Evolutionary conservation across 2,888 invertebrate species (phyloP).

Genomic region (Nomada flava): DNA sequence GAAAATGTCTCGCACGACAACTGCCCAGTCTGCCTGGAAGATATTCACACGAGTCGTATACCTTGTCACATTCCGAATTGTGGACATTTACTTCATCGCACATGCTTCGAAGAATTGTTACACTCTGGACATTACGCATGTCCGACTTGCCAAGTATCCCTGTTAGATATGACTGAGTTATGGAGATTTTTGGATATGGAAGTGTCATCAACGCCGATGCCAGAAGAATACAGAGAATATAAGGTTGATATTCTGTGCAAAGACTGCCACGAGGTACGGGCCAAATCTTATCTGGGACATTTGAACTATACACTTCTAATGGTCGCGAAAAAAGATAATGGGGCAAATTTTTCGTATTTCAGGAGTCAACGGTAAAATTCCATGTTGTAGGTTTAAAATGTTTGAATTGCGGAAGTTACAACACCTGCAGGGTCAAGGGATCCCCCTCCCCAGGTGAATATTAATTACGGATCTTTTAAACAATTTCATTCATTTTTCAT

Average conservation of each 20-base stretch:
- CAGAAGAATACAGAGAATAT: constrained; percentile 92
- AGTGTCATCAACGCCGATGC: constrained; percentile 93
- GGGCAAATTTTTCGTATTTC: constrained; percentile 73
- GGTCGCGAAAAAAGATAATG: no score
- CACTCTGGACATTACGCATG: constrained; percentile 93
- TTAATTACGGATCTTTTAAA: neutral
- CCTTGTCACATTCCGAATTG: constrained; percentile 96
- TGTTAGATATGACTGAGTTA: constrained; percentile 93
- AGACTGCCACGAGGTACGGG: constrained; percentile 94
- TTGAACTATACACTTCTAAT: neutral
- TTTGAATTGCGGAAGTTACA: constrained; percentile 94
- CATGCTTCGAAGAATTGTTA: constrained; percentile 92
- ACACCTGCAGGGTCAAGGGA: constrained; percentile 92
- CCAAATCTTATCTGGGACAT: constrained; percentile 30
- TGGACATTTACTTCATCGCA: constrained; percentile 94
- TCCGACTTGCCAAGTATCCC: constrained; percentile 94
- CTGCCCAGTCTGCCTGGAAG: constrained; percentile 95
- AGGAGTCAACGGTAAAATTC: constrained; percentile 93
- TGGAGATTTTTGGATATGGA: constrained; percentile 94
- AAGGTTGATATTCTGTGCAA: constrained; percentile 94
- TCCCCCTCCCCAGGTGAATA: constrained; percentile 84
- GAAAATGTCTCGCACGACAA: constrained; percentile 95
- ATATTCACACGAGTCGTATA: constrained; percentile 95
- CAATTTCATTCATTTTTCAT: neutral
- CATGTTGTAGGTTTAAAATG: constrained; percentile 96